Conservation (phyloP, 2,797 vertebrate genomes). For the Gambusia yucatana region DNA sequence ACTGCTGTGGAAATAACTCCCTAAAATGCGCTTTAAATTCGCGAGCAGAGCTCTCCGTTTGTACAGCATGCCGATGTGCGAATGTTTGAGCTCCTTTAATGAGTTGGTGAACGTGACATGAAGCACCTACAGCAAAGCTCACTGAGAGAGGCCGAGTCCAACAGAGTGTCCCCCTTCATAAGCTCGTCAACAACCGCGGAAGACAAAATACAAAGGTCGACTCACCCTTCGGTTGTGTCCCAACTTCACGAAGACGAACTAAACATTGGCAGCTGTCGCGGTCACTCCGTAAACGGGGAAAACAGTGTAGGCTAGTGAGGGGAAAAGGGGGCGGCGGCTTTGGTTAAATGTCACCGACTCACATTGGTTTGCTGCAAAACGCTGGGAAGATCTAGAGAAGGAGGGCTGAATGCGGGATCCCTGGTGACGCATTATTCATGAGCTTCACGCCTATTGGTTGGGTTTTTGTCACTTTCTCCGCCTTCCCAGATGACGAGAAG, state of each 20-base stretch:
- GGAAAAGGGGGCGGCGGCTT: conserved; percentile 59
- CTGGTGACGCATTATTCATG: conserved; percentile 38
- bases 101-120: conserved; percentile 63
- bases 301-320: conserved; percentile 20
- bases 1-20: not conserved
- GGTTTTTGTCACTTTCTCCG: not conserved
- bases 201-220: conserved; percentile 4
- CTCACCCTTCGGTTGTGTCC: conserved; percentile 73
- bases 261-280: conserved; percentile 72
- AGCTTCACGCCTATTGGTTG: conserved; percentile 40
- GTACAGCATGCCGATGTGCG: not conserved
- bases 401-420: not conserved
- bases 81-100: not conserved
- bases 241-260: conserved; percentile 50
- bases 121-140: conserved; percentile 42
- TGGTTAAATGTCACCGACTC: conserved; percentile 39
- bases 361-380: conserved; percentile 58
- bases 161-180: conserved; percentile 16
- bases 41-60: not conserved
- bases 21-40: not conserved
- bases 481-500: conserved; percentile 4
- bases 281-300: conserved; percentile 57
- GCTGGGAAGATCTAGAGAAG: not conserved
- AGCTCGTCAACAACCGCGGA: not conserved
- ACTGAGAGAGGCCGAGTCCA: conserved; percentile 47